A percentile compares a stretch with the other conserved stretches of the same genome.
Conservation (phyloP, 2,113 vertebrate genomes). For the Periophthalmodon schlosseri region DNA sequence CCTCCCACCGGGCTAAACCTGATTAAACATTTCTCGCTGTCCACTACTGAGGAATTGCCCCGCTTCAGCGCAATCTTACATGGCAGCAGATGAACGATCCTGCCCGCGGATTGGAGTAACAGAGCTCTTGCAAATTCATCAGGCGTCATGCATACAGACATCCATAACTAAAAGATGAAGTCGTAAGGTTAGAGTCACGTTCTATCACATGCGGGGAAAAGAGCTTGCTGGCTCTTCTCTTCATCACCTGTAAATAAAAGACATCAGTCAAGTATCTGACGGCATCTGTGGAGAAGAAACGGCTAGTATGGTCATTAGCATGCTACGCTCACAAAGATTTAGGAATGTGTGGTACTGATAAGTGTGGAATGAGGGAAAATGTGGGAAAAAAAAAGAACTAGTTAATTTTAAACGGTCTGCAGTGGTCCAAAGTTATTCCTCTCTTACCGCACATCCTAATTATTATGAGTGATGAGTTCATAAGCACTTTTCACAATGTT, state of each 20-base stretch:
- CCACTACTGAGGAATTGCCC: constrained; percentile 44
- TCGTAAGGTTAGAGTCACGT: constrained; percentile 43
- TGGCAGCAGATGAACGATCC: constrained; percentile 57
- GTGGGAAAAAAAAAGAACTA: too few relatives aligned
- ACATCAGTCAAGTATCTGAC: constrained; percentile 55
- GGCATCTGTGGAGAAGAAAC: constrained; percentile 45
- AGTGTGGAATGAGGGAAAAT: neutral
- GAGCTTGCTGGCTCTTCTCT: constrained; percentile 48
- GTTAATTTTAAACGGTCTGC: too few relatives aligned
- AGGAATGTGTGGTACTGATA: neutral
- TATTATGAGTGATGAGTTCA: too few relatives aligned
- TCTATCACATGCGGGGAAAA: constrained; percentile 52
- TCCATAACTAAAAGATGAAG: constrained; percentile 42
- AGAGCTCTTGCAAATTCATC: constrained; percentile 53
- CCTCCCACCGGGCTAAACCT: constrained; percentile 44
- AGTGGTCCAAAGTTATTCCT: too few relatives aligned
- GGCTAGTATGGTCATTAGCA: constrained; percentile 41
- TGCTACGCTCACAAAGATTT: constrained; percentile 3
- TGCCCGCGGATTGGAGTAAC: constrained; percentile 37
- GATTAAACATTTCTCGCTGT: constrained; percentile 59
- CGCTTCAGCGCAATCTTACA: constrained; percentile 58
- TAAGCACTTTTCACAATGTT: too few relatives aligned
- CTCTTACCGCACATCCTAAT: too few relatives aligned
- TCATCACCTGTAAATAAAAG: constrained; percentile 67
- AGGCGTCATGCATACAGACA: constrained; percentile 54